phyloP scores from a whole-genome alignment of 2,113 vertebrate genomes.

The Brachyhypopomus gauderio region DNA sequence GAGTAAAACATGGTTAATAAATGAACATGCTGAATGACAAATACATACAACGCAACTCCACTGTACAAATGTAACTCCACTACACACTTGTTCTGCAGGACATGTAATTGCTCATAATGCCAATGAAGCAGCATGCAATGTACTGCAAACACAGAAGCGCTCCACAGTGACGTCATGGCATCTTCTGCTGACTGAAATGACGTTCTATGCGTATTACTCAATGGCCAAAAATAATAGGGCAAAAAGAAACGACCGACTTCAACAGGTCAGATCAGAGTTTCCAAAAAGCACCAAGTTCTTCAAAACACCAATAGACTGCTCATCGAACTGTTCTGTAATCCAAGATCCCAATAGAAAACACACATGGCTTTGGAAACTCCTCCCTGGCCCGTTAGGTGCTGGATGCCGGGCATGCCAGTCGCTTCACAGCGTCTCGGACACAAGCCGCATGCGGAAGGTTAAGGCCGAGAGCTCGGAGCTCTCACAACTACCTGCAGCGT shows the following conservation, averaged over 20 bases:
- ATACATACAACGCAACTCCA: neutral
- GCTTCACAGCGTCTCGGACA: constrained; percentile 33
- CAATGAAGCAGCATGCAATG: constrained; percentile 27
- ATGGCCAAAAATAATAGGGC: neutral
- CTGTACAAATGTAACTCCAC: neutral
- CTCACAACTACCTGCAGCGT: constrained; percentile 99
- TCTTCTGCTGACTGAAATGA: neutral
- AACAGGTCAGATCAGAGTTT: constrained; percentile 30
- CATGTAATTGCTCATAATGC: neutral
- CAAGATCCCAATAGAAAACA: neutral
- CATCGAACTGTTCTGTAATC: neutral
- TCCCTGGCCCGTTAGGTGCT: neutral
- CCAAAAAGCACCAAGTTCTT: neutral
- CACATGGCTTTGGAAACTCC: constrained; percentile 4
- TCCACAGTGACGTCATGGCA: neutral
- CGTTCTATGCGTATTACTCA: neutral
- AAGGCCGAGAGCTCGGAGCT: constrained; percentile 72
- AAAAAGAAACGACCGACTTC: neutral
- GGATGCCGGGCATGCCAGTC: constrained; percentile 39
- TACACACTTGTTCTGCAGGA: neutral
- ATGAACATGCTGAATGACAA: constrained; percentile 16
- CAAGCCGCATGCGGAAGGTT: constrained; percentile 49
- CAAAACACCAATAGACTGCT: neutral
- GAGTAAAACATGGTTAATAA: constrained; percentile 33
- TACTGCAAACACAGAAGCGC: constrained; percentile 1